Evolutionary conservation across 1,140 invertebrate genomes (phyloP).

Genomic region (Hyles vespertilio): DNA sequence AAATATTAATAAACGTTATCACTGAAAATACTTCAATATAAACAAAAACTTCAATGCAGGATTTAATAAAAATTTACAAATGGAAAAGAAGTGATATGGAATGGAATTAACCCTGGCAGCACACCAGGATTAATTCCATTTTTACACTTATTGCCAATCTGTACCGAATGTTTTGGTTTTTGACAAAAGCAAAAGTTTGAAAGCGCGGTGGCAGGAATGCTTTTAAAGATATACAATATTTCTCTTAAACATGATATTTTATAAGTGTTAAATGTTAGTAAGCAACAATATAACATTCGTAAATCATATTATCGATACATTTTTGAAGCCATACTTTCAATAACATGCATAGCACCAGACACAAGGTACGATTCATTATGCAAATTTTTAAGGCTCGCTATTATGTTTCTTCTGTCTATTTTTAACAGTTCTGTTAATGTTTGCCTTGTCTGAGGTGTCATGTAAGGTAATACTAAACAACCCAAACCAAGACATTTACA

Average conservation of each 20-base stretch:
- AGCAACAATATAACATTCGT: constrained; percentile 3
- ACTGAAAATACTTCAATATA: no score
- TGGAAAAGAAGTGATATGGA: no score
- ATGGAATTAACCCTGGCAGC: no score
- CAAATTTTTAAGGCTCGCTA: constrained; percentile 66
- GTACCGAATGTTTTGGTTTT: no score
- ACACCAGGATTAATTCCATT: no score
- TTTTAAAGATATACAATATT: no score
- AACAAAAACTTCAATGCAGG: no score
- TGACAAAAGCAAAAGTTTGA: no score
- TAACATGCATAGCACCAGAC: constrained; percentile 61
- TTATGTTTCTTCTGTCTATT: constrained; percentile 63
- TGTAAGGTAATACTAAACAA: constrained; percentile 64
- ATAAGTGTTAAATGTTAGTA: neutral
- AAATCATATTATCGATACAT: constrained; percentile 14
- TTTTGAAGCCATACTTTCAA: constrained; percentile 54
- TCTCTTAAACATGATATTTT: neutral
- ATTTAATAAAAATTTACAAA: no score
- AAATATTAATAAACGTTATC: no score
- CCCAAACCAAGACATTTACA: constrained; percentile 63
- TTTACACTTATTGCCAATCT: no score
- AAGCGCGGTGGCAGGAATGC: no score
- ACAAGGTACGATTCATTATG: constrained; percentile 61
- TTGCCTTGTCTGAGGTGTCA: constrained; percentile 49
- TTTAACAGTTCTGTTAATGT: constrained; percentile 51